phyloP scores from a whole-genome alignment of 2,797 vertebrate species.

The Apodemus agrarius region DNA sequence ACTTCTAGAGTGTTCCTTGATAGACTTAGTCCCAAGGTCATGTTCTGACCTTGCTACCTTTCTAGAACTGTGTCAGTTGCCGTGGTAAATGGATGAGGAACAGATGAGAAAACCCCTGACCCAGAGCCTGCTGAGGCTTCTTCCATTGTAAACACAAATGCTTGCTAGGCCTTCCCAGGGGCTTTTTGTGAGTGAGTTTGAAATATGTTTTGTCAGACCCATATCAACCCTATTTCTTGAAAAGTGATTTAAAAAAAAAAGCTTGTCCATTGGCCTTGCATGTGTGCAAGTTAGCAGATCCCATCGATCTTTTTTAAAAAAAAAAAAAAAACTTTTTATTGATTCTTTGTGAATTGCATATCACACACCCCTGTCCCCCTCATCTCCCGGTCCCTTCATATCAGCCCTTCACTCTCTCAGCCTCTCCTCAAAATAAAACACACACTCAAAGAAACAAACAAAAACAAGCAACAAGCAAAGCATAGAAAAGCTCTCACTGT shows the following conservation, averaged over 20 bases:
- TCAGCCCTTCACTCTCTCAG: background rate
- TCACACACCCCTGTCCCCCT: background rate
- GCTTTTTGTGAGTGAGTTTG: background rate
- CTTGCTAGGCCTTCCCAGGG: background rate
- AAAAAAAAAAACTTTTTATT: no score
- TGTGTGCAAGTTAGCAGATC: background rate
- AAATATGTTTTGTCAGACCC: slow-evolving; percentile 19
- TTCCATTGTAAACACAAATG: background rate
- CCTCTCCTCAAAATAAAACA: background rate
- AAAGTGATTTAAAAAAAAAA: background rate
- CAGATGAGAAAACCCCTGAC: background rate
- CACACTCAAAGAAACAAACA: background rate
- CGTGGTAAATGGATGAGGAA: background rate
- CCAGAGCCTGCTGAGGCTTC: background rate
- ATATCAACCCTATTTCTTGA: slow-evolving; percentile 5
- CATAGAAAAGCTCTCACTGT: background rate
- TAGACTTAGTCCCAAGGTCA: background rate
- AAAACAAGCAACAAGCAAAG: background rate
- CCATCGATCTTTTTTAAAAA: background rate
- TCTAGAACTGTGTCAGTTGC: background rate
- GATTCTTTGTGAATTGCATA: background rate
- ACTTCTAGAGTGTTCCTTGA: background rate
- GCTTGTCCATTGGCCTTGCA: background rate
- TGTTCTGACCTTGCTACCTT: background rate
- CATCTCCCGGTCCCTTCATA: background rate